Evolutionary conservation across 2,888 invertebrate genomes (phyloP).

Genomic region (Ptychoptera contaminata): DNA sequence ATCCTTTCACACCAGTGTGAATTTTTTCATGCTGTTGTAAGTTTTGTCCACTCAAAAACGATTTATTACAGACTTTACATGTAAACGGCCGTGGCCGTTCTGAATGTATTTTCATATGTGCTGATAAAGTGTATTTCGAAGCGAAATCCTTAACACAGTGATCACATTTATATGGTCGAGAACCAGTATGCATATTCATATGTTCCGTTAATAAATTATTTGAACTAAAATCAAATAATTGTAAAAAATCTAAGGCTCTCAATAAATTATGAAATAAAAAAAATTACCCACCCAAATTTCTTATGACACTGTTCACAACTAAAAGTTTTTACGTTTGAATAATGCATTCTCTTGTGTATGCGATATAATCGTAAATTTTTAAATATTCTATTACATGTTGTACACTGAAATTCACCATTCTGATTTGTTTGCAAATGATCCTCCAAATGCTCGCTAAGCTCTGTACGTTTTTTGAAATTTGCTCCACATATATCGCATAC

Average conservation of each 20-base stretch:
- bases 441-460: conserved; percentile 46
- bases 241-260: no score
- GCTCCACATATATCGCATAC: conserved; percentile 54
- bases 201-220: conserved; percentile 56
- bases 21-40: conserved; percentile 58
- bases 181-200: conserved; percentile 51
- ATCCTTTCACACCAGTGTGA: conserved; percentile 45
- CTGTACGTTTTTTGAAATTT: conserved; percentile 45
- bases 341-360: conserved; percentile 48
- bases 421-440: conserved; percentile 40
- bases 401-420: conserved; percentile 47
- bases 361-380: conserved; percentile 41
- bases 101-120: conserved; percentile 59
- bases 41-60: conserved; percentile 63
- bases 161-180: conserved; percentile 47
- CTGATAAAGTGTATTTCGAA: conserved; percentile 60
- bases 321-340: conserved; percentile 43
- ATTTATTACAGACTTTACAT: conserved; percentile 50
- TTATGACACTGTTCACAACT: conserved; percentile 49
- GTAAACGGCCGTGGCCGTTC: conserved; percentile 50
- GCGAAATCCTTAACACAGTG: conserved; percentile 58
- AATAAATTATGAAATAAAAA: no score
- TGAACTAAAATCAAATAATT: conserved; percentile 33
- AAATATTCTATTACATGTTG: conserved; percentile 45
- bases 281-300: conserved; percentile 24